These are phyloP conservation scores for Harpagoxenus sublaevis DNA, from an alignment of 2,888 invertebrate genomes.

Conservation along the genomic window DNA sequence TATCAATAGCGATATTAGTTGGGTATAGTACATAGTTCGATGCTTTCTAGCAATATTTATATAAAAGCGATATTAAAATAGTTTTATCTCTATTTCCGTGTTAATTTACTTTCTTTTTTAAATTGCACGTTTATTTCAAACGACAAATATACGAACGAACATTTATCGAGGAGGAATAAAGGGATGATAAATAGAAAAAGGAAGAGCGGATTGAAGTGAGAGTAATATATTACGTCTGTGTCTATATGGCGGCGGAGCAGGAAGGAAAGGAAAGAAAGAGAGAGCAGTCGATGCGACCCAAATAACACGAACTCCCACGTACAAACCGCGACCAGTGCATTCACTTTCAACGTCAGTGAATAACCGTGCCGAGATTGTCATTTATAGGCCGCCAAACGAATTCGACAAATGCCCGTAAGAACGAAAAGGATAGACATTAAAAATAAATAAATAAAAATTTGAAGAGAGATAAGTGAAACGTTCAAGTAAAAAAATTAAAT, in stretches of 20 bases:
- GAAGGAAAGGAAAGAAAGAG: slow-evolving; percentile 42
- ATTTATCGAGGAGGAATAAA: neutral
- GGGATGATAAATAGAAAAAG: slow-evolving; percentile 31
- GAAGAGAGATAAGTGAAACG: neutral
- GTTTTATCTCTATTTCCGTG: neutral
- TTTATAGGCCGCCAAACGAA: slow-evolving; percentile 33
- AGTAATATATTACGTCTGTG: slow-evolving; percentile 13
- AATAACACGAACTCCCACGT: slow-evolving; percentile 78
- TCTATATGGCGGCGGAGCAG: slow-evolving; percentile 45
- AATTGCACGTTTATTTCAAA: neutral
- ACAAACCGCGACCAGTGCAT: slow-evolving; percentile 62
- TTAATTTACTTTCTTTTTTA: neutral
- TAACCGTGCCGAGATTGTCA: slow-evolving; percentile 61
- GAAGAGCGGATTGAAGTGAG: slow-evolving; percentile 35
- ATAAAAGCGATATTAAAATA: neutral
- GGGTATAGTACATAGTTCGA: too few relatives aligned
- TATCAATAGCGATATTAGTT: neutral
- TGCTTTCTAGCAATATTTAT: neutral
- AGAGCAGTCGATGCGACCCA: slow-evolving; percentile 71
- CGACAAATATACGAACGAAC: neutral
- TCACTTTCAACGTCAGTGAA: slow-evolving; percentile 55
- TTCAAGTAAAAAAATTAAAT: neutral
- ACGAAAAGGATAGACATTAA: neutral
- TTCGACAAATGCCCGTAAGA: neutral
- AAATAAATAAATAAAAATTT: slow-evolving; percentile 1